Base-by-base conservation (phyloP, 2,888 invertebrate species). In the Zygothrica quintamaculata region DNA sequence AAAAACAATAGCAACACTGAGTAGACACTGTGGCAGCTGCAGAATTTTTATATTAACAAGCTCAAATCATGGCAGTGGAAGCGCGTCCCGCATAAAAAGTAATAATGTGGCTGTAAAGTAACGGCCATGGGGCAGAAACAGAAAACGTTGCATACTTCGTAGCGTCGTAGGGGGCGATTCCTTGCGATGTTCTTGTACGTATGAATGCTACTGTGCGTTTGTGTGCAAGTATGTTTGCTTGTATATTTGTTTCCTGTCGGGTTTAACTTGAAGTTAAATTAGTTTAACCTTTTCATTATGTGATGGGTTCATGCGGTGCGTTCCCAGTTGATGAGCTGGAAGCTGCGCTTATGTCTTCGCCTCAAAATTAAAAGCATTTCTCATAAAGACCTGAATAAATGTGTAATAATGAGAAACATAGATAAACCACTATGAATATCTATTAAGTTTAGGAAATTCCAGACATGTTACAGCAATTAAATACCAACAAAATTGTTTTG, bases 11-110 rank as follows among this genome's bases (percentile, higher is more conserved):
- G 13, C 11, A 48, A 9, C 18, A 26, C n/a, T n/a, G n/a, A n/a
- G 26, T 22, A 33, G 13, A 9, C n/a, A 12, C 12, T 47, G 59
- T 34, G 39, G 47, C 64, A 50, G 56, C 67, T 47, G 67, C 58
- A 61, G 53, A 31, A 64, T 74, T 81, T 86, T 77, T 68, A 58
- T 86, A 86, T 84, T 86, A 84, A 81, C 78, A 84, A 86, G 70
- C 84, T 46, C 57, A 50, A 58, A 77, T 71, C 80, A 77, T 69
- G 84, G 72, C 72, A 50, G 26, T 40, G 43, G 43, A 22, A 52
- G 15, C 29, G 5, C 37, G 12, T 1, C 36, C 52, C 59, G 56
- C 70, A 74, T 81, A 72, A 80, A 84, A 82, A 66, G 69, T 68
- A 74, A 77, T 80, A 87, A 86, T 71, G 74, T 67, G 72, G 75